Conservation (phyloP, 2,888 invertebrate species). For the Chalcis sispes region DNA sequence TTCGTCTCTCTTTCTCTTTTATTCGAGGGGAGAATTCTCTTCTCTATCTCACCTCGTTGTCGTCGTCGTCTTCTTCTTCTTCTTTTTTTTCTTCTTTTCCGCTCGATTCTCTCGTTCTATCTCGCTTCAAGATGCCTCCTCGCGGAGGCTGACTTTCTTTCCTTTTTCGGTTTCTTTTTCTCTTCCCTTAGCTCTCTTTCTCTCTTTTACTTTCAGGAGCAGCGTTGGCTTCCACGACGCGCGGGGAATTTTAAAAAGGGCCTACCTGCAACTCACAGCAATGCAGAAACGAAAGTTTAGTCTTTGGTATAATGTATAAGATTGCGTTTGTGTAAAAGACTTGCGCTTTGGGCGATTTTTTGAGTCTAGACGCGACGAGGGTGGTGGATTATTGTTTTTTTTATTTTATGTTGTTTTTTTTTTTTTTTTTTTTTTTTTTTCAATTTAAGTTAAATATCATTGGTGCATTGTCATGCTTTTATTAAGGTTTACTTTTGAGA, state of each 20-base stretch:
- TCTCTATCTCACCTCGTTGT: background rate
- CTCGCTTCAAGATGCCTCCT: background rate
- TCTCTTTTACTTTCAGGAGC: constrained; percentile 64
- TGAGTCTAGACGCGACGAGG: too few relatives aligned
- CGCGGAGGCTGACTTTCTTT: background rate
- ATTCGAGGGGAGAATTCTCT: background rate
- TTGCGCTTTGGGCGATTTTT: too few relatives aligned
- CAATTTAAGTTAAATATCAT: too few relatives aligned
- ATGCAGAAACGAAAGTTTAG: background rate
- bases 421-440: too few relatives aligned
- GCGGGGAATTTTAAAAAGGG: constrained; percentile 70
- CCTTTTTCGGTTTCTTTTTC: background rate
- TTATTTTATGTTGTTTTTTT: too few relatives aligned
- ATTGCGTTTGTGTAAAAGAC: background rate
- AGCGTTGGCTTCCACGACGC: constrained; percentile 64
- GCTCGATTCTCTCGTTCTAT: background rate
- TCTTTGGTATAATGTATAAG: background rate
- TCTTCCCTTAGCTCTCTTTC: background rate
- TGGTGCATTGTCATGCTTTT: too few relatives aligned
- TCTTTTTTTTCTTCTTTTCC: background rate
- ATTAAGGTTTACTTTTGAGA: too few relatives aligned
- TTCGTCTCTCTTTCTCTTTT: constrained; percentile 47
- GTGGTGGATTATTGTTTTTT: too few relatives aligned
- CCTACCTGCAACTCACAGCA: constrained; percentile 60
- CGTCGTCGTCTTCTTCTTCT: background rate